Percentiles rank a stretch among this genome's conserved stretches.
These are phyloP conservation scores for Channa maculata DNA, from an alignment of 2,113 vertebrate genomes.

Conservation along the genomic window DNA sequence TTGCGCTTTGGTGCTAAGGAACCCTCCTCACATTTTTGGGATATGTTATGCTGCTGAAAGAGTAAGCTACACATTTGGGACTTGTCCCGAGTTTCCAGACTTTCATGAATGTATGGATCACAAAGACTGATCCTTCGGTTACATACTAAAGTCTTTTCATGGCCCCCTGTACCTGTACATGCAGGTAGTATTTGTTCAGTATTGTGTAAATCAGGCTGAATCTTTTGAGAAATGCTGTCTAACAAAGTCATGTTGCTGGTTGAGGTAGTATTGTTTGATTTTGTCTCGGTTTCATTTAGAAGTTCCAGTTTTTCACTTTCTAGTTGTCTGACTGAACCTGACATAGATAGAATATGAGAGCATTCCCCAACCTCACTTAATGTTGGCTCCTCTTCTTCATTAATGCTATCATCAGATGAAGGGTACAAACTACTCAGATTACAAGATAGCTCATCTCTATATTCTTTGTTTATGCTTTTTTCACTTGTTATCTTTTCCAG, in stretches of 20 bases:
- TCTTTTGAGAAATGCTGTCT: background rate
- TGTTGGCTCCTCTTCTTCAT: background rate
- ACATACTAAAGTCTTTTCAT: slow-evolving; percentile 45
- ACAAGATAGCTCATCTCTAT: background rate
- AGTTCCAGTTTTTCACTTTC: slow-evolving; percentile 7
- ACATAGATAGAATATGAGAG: background rate
- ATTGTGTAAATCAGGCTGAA: slow-evolving; percentile 41
- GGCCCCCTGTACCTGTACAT: slow-evolving; percentile 17
- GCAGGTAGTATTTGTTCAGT: slow-evolving; percentile 56
- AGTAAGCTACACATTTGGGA: slow-evolving; percentile 1
- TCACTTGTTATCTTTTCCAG: slow-evolving; percentile 4
- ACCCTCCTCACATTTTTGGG: slow-evolving; percentile 21
- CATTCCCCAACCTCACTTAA: slow-evolving; percentile 9
- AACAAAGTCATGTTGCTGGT: background rate
- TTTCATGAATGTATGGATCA: slow-evolving; percentile 72
- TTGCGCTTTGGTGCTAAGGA: slow-evolving; percentile 61
- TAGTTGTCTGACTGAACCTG: slow-evolving; percentile 11
- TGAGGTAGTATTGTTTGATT: background rate
- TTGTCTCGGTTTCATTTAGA: slow-evolving; percentile 10
- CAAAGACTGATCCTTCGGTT: slow-evolving; percentile 66
- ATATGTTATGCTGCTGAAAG: slow-evolving; percentile 12
- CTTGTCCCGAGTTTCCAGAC: slow-evolving; percentile 16
- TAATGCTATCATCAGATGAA: background rate
- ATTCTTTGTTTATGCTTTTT: slow-evolving; percentile 1
- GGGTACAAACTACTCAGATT: background rate